Evolutionary conservation across 2,888 invertebrate species (phyloP), one percentile per base, ranked within the genome.

Genomic region (Deroplatys truncata): DNA sequence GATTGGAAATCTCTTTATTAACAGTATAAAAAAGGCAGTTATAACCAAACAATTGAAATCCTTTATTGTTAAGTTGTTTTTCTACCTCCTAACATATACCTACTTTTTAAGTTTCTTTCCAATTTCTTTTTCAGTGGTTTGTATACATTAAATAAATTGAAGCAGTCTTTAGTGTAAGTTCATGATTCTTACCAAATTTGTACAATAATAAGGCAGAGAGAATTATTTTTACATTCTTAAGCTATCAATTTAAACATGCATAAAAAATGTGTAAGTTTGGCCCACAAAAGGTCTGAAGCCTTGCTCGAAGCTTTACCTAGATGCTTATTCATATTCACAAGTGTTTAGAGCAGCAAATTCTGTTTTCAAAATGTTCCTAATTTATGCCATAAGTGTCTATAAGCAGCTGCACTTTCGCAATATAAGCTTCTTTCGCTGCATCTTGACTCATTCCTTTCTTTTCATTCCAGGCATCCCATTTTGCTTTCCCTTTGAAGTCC

Each of bases 401-500:
- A 28, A 98, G 94, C 91, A 94, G 93, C 86, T 96, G 94, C 0
- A 95, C 98, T 93, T 96, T 97, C 8, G 95, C 95, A 91, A 99
- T 94, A 94, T 99, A 99, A 10, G 96, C 96, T 92, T 96, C 95
- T 93, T 97, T 97, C n/a, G 99, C 98, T 90, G 96, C 96, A 2
- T 97, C 97, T 92, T 96, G 95, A 88, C 95, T 94, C 91, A 95
- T 94, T 25, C 98, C 99, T 93, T 98, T 98, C 92, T 96, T 96
- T 88, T 94, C 94, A 92, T 96, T 96, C 99, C 99, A 99, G 8
- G 98, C 96, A 93, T 98, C 98, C 98, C 98, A 99, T 93, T 99
- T 99, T 8, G 98, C 98, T 94, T 98, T 99, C 91, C 98, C 98
- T 93, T 98, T 98, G 92, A 98, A 94, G 94, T 99, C 98, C 91